These are phyloP conservation scores for Hoplostethus atlanticus DNA, from an alignment of 2,797 vertebrate species.

Conservation along the genomic window DNA sequence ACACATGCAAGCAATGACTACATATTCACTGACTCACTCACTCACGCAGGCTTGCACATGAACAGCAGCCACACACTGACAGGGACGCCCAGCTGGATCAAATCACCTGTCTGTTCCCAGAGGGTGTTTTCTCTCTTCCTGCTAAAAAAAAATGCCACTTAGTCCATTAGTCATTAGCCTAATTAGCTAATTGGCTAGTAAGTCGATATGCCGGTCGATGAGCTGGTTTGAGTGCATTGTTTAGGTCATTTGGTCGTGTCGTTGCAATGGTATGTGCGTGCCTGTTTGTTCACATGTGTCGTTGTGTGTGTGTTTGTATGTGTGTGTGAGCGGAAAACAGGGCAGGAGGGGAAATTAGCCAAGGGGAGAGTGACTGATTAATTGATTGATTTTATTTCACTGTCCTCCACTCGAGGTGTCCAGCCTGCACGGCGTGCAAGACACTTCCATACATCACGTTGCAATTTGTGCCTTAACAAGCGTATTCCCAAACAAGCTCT, in stretches of 20 bases:
- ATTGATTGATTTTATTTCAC: conserved; percentile 37
- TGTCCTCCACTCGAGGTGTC: not conserved
- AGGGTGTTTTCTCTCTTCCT: conserved; percentile 30
- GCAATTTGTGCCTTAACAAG: conserved; percentile 1
- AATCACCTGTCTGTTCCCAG: conserved; percentile 14
- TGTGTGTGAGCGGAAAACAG: too few relatives aligned
- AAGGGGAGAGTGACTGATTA: conserved; percentile 20
- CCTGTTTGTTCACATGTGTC: conserved; percentile 8
- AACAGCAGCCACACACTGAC: conserved; percentile 24
- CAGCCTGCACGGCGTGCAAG: not conserved
- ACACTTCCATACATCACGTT: not conserved
- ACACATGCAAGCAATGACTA: conserved; percentile 5
- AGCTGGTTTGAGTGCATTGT: conserved; percentile 29
- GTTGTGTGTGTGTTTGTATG: not conserved
- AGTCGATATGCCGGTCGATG: conserved; percentile 33
- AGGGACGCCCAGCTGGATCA: conserved; percentile 10
- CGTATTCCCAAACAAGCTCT: too few relatives aligned
- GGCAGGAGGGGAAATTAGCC: conserved; percentile 8
- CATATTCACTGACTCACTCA: conserved; percentile 11
- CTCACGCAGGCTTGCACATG: not conserved
- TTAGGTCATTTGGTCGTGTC: conserved; percentile 12
- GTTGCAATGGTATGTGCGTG: conserved; percentile 7
- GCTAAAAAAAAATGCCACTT: conserved; percentile 18
- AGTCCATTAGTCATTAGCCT: conserved; percentile 27
- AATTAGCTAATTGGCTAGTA: conserved; percentile 44